These are phyloP conservation scores for Taxidea taxus DNA, from an alignment of 2,113 vertebrate species.

Conservation along the genomic window DNA sequence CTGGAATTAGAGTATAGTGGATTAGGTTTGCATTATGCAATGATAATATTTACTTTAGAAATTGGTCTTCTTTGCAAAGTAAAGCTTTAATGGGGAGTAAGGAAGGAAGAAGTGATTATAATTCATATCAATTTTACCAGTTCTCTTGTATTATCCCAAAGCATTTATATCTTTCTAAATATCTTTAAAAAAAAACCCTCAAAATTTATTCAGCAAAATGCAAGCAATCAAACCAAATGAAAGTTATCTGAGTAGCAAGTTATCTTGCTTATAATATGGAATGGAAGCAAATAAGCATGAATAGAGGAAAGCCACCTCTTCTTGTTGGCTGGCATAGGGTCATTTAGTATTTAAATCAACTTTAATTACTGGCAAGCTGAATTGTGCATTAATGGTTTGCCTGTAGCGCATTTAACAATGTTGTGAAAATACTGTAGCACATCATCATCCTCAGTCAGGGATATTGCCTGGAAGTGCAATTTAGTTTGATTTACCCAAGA, in stretches of 20 bases:
- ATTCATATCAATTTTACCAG: background rate
- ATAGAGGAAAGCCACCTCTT: background rate
- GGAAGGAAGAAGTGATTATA: background rate
- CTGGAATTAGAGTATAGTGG: conserved; percentile 48
- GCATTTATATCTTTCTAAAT: background rate
- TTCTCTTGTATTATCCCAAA: background rate
- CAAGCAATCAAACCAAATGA: background rate
- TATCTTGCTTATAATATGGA: background rate
- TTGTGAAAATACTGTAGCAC: background rate
- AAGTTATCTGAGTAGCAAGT: background rate
- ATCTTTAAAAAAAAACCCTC: background rate
- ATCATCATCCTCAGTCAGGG: background rate
- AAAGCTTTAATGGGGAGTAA: conserved; percentile 25
- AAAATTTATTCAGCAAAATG: background rate
- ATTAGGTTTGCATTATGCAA: conserved; percentile 62
- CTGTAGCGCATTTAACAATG: background rate
- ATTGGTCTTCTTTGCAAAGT: conserved; percentile 55
- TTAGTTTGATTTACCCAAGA: background rate
- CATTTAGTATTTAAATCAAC: conserved; percentile 43
- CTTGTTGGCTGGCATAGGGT: background rate
- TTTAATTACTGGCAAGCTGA: background rate
- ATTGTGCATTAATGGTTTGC: conserved; percentile 23
- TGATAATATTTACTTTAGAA: conserved; percentile 73
- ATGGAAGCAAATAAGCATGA: background rate
- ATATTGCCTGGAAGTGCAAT: background rate